Evolutionary conservation across 2,113 vertebrate species (phyloP), one percentile per base, ranked within the genome.

Genomic region (Bujurquina vittata): DNA sequence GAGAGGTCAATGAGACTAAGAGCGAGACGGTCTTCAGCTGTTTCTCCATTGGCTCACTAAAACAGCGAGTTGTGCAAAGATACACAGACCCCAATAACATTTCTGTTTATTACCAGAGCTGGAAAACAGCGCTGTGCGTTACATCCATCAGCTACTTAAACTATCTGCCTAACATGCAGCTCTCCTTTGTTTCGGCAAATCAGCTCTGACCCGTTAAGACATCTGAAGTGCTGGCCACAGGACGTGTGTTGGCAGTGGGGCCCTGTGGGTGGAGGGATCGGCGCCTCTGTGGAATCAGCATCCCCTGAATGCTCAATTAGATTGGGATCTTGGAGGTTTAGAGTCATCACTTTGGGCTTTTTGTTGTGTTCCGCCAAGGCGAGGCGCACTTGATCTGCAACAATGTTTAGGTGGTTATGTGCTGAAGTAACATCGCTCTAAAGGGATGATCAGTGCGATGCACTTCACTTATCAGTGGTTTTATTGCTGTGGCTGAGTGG

Each of bases 181-280:
- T 43, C 40, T 12, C 40, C 3, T 43, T 43, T 43, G 12, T 43
- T 43, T 43, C 4, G 37, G 37, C 3, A 10, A 40, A 49, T 49
- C 9, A 4, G 23, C 43, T 69, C 65, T 72, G 49, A 52, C 65
- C 43, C 6, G 20, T 72, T 72, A 49, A 72, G 26, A 12, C 65
- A 69, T 69, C 65, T 69, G 65, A 69, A 69, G 65, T 29, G 26
- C 9, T 52, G 17, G 5, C 43, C 10, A 69, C 23, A 20, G 43
- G 65, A 52, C 20, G 2, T 0, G 7, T 5, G 6, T 26, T 20
- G 15, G 65, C 43, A 0, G 43, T 52, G 17, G 43, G 1, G 12
- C 12, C 65, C 43, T 72, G 43, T 31, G 20, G 23, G 65, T 72
- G 17, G 65, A 69, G 23, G 11, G 49, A 29, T 31, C 20, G 65